Percentiles rank a stretch among this genome's conserved stretches.
Conservation (phyloP, 1,140 invertebrate species). For the Babylonia areolata region DNA sequence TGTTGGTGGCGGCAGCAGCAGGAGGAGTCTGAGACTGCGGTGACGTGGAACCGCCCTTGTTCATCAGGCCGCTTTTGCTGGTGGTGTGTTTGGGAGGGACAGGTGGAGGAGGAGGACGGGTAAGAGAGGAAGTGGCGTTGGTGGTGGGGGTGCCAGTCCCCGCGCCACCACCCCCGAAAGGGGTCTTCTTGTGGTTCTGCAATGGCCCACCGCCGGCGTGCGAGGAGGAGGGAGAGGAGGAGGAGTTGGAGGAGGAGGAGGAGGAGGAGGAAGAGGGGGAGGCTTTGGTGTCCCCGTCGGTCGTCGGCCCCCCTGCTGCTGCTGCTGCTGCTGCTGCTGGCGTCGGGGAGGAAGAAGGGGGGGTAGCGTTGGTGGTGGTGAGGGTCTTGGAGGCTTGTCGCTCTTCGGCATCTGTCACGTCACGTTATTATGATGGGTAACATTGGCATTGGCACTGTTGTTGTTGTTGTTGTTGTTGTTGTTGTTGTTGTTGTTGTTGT, state of each 20-base stretch:
- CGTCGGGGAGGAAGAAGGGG: too few relatives aligned
- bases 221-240: background rate
- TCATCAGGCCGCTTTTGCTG: background rate
- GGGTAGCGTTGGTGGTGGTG: background rate
- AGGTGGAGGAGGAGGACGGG: too few relatives aligned
- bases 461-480: background rate
- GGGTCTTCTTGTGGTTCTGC: background rate
- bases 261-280: slow-evolving; percentile 13
- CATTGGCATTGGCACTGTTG: background rate
- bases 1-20: background rate
- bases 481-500: background rate
- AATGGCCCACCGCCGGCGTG: background rate
- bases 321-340: too few relatives aligned
- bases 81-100: background rate
- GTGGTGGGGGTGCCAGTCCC: too few relatives aligned
- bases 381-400: slow-evolving; percentile 26
- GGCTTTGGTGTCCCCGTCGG: slow-evolving; percentile 35
- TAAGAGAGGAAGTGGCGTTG: too few relatives aligned
- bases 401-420: slow-evolving; percentile 29
- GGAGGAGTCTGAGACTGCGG: background rate
- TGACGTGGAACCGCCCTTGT: background rate
- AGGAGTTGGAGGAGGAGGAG: background rate
- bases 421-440: background rate
- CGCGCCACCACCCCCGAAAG: too few relatives aligned
- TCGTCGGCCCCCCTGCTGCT: background rate